A percentile compares a stretch with the other conserved stretches of the same genome.
Evolutionary conservation across 2,113 vertebrate species (phyloP).

Genomic region (Leptobrachium ailaonicum): DNA sequence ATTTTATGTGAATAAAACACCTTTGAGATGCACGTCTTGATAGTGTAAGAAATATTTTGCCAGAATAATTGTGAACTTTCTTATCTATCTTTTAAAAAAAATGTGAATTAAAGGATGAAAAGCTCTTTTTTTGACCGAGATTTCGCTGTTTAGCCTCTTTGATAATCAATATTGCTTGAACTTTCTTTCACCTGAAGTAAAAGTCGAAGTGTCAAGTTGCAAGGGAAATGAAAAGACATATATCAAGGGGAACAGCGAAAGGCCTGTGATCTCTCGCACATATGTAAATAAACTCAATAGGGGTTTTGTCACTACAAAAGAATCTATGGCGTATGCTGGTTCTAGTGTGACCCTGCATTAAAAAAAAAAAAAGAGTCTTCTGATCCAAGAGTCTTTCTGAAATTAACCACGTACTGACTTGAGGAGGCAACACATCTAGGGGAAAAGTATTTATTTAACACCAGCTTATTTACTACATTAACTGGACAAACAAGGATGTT

Average conservation of each 20-base stretch:
- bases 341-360: conserved; percentile 2
- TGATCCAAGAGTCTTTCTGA: no score
- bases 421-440: no score
- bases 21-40: neutral
- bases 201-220: conserved; percentile 32
- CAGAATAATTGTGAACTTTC: conserved; percentile 20
- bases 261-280: conserved; percentile 25
- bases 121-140: neutral
- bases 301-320: conserved; percentile 21
- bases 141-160: conserved; percentile 1
- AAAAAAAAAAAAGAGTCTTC: no score
- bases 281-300: conserved; percentile 34
- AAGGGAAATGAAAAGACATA: conserved; percentile 42
- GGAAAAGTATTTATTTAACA: no score
- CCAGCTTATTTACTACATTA: no score
- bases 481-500: no score
- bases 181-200: conserved; percentile 39
- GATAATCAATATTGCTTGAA: conserved; percentile 32
- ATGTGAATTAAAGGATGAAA: neutral
- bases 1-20: neutral
- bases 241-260: conserved; percentile 24
- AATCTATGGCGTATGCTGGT: neutral
- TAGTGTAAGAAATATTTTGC: neutral
- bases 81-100: conserved; percentile 10
- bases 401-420: no score